Evolutionary conservation across 2,888 invertebrate species (phyloP), one percentile per base, ranked within the genome.

Genomic region (Eretmocerus hayati): DNA sequence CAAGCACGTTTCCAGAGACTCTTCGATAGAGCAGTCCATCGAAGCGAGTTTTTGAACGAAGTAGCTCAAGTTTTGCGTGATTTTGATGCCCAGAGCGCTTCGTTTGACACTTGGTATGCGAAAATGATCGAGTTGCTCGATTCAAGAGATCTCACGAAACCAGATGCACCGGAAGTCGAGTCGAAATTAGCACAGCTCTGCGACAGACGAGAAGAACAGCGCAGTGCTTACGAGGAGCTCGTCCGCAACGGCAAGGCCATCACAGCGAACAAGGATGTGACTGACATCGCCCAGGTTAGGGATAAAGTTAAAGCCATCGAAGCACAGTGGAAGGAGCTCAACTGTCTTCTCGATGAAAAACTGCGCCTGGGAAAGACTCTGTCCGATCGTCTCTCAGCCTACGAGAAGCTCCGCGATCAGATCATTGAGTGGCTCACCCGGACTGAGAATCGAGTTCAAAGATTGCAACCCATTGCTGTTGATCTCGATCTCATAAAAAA

Each of bases 251-350:
- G 92, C 45, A 90, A 87, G 65, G 84, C 83, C 44, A 74, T 93
- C 47, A 80, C 91, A 42, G 75, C 83, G 9, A 85, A 88, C 75
- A 88, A 90, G 58, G 92, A 93, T 63, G 87, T 92, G 38, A 90
- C 91, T 0, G 93, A 93, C 65, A 88, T 88, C 0, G 85, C 84
- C 32, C 80, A 81, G 2, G 81, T 91, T 11, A 79, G 91, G 26
- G 93, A 93, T 69, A 83, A 84, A 59, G 84, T 93, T 63, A 91
- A 90, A 75, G 80, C 83, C 3, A 74, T 94, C 56, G 93, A 95
- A 73, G 83, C 83, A 56, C 86, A 85, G 63, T 95, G 94, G 94
- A 84, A 87, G 42, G 91, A 92, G 64, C 80, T 95, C 59, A 87
- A 84, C 61, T 80, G 81, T 16, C 73, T 86, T 0, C 74, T 95